phyloP scores from a whole-genome alignment of 2,113 vertebrate species.

The Phycodurus eques region DNA sequence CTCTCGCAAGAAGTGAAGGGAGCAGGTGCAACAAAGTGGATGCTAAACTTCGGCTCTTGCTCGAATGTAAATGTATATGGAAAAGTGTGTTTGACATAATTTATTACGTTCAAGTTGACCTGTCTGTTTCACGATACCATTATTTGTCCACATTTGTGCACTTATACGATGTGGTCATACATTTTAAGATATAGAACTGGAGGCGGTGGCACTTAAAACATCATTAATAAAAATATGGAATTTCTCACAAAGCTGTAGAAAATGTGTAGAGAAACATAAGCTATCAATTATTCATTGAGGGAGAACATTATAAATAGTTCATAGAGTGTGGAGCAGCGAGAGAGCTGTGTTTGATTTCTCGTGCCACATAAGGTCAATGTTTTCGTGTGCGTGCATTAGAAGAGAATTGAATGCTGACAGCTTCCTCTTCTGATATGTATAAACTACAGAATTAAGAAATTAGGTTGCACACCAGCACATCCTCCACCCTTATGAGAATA shows the following conservation, averaged over 20 bases:
- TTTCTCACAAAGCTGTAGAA: slow-evolving; percentile 49
- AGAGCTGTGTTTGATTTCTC: slow-evolving; percentile 56
- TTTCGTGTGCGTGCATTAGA: slow-evolving; percentile 7
- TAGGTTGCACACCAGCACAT: background rate
- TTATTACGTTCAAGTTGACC: slow-evolving; percentile 18
- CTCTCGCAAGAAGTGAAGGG: slow-evolving; percentile 3
- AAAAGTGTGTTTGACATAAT: slow-evolving; percentile 22
- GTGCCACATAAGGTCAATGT: slow-evolving; percentile 52
- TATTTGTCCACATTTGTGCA: slow-evolving; percentile 1
- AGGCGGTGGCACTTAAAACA: slow-evolving; percentile 31
- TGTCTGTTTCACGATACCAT: slow-evolving; percentile 19
- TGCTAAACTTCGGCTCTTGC: slow-evolving; percentile 5
- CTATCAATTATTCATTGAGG: slow-evolving; percentile 64
- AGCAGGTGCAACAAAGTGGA: slow-evolving; percentile 8
- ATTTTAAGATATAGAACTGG: slow-evolving; percentile 31
- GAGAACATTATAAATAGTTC: slow-evolving; percentile 70
- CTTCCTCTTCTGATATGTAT: background rate
- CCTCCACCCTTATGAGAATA: background rate
- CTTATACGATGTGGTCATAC: background rate
- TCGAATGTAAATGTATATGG: slow-evolving; percentile 18
- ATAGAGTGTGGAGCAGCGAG: slow-evolving; percentile 53
- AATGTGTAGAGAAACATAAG: slow-evolving; percentile 54
- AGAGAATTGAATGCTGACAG: slow-evolving; percentile 3
- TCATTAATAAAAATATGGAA: slow-evolving; percentile 37
- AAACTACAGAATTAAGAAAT: background rate